These are phyloP conservation scores for Rhizomys pruinosus DNA, from an alignment of 2,113 vertebrate species.

Conservation along the genomic window DNA sequence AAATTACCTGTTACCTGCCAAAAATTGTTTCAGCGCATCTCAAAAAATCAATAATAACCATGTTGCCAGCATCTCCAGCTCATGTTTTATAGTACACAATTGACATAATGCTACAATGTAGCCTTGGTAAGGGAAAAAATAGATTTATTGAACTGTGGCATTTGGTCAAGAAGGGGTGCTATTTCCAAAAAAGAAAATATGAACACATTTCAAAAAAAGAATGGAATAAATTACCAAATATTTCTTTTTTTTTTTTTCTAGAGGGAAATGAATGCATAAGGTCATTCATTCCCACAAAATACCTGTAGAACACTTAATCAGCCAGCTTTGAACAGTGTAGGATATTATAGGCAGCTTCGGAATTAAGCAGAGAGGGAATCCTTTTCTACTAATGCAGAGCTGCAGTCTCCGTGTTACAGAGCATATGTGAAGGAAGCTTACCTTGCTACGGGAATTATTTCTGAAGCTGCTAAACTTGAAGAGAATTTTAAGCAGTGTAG, in stretches of 20 bases:
- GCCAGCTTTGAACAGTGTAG: background rate
- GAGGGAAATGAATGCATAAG: background rate
- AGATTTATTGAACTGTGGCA: background rate
- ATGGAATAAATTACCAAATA: background rate
- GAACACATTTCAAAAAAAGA: background rate
- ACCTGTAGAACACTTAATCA: background rate
- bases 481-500: constrained; percentile 29
- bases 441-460: background rate
- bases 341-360: background rate
- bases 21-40: background rate
- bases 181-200: background rate
- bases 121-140: background rate
- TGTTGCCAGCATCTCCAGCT: background rate
- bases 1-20: background rate
- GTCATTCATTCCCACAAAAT: background rate
- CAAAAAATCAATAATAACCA: background rate
- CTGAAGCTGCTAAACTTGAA: constrained; percentile 29
- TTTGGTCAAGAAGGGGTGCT: background rate
- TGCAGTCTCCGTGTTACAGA: background rate
- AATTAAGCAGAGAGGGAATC: background rate
- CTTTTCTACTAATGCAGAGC: background rate
- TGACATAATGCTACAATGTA: too few relatives aligned
- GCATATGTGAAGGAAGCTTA: background rate
- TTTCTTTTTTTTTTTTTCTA: background rate
- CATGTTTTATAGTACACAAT: background rate